phyloP scores from a whole-genome alignment of 2,888 invertebrate genomes.

The Amphipyra berbera region DNA sequence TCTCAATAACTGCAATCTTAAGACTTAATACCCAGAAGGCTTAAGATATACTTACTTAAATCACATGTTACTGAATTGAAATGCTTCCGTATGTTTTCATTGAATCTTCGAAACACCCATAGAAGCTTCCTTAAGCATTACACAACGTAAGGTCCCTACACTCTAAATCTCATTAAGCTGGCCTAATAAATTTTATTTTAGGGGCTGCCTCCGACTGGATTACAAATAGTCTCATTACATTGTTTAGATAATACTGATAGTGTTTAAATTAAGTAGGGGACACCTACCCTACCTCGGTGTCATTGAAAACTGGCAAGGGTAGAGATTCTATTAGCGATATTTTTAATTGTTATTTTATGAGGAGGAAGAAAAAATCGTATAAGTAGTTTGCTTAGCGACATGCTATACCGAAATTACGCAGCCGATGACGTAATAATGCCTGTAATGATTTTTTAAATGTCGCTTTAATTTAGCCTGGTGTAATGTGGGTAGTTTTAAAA shows the following conservation, averaged over 20 bases:
- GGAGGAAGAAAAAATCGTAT: conserved; percentile 7
- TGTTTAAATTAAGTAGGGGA: conserved; percentile 59
- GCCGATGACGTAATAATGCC: no score
- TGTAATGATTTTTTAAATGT: no score
- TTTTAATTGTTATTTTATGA: conserved; percentile 52
- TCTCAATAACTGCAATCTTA: no score
- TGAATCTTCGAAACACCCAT: conserved; percentile 35
- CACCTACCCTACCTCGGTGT: conserved; percentile 35
- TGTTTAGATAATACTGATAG: conserved; percentile 71
- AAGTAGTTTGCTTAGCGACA: no score
- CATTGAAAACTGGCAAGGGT: conserved; percentile 42
- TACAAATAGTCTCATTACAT: conserved; percentile 74
- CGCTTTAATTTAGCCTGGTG: no score
- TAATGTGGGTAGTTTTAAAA: no score
- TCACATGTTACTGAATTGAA: no score
- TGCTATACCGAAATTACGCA: no score
- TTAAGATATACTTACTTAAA: no score
- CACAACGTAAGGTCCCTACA: conserved; percentile 39
- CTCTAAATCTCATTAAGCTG: conserved; percentile 65
- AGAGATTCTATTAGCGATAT: conserved; percentile 55
- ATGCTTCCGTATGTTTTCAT: background rate
- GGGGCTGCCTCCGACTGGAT: conserved; percentile 63
- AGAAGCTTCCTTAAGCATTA: conserved; percentile 36
- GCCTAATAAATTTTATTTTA: conserved; percentile 73
- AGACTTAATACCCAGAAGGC: no score